Percentiles rank a stretch among this genome's conserved stretches.
Evolutionary conservation across 2,888 invertebrate species (phyloP).

Genomic region (Agonopterix heracliana): DNA sequence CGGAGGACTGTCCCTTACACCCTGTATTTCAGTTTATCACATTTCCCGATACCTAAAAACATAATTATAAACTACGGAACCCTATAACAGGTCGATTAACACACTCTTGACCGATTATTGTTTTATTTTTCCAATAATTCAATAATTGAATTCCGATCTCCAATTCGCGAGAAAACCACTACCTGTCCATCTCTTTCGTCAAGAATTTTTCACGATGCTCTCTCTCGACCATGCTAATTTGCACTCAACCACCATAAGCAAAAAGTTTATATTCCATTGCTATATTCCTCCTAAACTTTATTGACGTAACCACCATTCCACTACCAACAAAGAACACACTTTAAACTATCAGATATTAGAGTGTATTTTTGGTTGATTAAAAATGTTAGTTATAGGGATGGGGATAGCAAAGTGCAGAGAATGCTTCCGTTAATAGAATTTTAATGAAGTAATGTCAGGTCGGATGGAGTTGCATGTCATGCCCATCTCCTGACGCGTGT

Average conservation of each 20-base stretch:
- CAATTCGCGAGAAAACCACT: slow-evolving; percentile 43
- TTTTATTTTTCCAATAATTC: slow-evolving; percentile 24
- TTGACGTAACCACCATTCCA: slow-evolving; percentile 8
- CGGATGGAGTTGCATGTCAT: slow-evolving; percentile 66
- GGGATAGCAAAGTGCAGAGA: slow-evolving; percentile 40
- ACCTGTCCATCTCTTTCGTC: slow-evolving; percentile 42
- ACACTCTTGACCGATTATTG: slow-evolving; percentile 15
- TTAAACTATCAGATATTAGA: slow-evolving; percentile 9
- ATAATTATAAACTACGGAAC: background rate
- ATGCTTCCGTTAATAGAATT: slow-evolving; percentile 75
- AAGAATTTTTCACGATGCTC: slow-evolving; percentile 33
- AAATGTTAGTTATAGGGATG: slow-evolving; percentile 6
- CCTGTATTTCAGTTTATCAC: too few relatives aligned
- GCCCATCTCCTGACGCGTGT: slow-evolving; percentile 65
- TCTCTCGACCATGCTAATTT: slow-evolving; percentile 17
- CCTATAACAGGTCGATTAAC: background rate
- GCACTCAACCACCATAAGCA: slow-evolving; percentile 11
- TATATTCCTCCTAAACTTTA: background rate
- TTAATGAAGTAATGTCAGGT: slow-evolving; percentile 74
- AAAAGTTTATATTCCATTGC: slow-evolving; percentile 18
- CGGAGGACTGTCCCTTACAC: too few relatives aligned
- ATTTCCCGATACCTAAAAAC: too few relatives aligned
- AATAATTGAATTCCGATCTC: slow-evolving; percentile 57
- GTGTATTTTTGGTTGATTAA: slow-evolving; percentile 19
- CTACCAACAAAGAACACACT: slow-evolving; percentile 9